Conservation (phyloP, 2,888 invertebrate species). For the Aelia acuminata region DNA sequence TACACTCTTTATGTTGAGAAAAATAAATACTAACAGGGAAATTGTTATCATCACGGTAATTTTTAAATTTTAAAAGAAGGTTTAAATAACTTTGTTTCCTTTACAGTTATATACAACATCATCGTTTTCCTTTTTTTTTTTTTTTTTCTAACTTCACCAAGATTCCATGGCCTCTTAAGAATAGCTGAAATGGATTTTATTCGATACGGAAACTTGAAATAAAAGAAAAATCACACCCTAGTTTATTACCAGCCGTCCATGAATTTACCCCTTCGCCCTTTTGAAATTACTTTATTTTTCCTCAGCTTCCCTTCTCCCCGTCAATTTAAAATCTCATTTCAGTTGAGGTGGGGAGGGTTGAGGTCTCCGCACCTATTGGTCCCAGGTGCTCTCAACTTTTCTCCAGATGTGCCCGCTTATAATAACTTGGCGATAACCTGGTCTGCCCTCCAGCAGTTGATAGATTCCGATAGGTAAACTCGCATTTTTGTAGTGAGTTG, state of each 20-base stretch:
- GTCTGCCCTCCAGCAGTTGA: neutral
- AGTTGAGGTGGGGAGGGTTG: neutral
- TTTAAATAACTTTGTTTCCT: no score
- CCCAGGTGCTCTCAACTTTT: neutral
- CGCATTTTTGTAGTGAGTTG: neutral
- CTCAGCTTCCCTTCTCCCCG: neutral
- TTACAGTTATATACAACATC: no score
- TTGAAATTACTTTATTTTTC: neutral
- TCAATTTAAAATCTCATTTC: constrained; percentile 33
- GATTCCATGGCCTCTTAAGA: no score
- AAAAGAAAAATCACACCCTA: no score
- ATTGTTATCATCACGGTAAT: no score
- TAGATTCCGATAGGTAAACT: neutral
- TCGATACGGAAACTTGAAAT: no score
- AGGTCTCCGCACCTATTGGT: neutral
- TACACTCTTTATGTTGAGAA: no score
- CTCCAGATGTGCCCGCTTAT: neutral
- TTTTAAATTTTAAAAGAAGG: no score
- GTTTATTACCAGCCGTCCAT: neutral
- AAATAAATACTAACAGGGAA: no score
- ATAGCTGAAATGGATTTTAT: no score
- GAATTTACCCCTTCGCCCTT: neutral
- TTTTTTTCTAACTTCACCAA: no score
- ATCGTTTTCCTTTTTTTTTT: no score
- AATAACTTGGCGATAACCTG: neutral